Percentiles rank a stretch among this genome's conserved stretches.
phyloP scores from a whole-genome alignment of 2,113 vertebrate genomes.

The Pholis gunnellus region DNA sequence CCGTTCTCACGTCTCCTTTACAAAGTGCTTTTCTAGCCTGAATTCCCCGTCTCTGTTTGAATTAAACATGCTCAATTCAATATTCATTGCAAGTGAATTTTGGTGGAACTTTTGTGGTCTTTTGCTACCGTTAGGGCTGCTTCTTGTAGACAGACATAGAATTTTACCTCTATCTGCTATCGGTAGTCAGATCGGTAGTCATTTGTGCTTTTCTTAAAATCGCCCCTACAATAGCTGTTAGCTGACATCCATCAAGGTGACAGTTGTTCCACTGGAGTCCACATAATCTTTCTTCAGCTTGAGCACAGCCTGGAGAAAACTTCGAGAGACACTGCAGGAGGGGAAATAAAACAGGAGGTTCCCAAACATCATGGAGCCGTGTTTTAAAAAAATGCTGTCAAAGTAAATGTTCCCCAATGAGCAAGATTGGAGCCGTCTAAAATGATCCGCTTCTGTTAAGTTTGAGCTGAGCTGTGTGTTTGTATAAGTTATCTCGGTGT shows the following conservation, averaged over 20 bases:
- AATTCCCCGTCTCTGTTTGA: conserved; percentile 28
- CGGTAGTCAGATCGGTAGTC: background rate
- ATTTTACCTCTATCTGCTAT: conserved; percentile 17
- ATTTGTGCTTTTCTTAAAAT: conserved; percentile 55
- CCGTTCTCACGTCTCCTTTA: background rate
- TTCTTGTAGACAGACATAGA: background rate
- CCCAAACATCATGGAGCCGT: background rate
- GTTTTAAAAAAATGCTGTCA: background rate
- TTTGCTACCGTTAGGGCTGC: background rate
- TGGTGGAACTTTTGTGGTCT: conserved; percentile 45
- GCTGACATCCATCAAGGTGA: conserved; percentile 34
- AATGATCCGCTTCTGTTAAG: background rate
- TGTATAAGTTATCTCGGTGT: background rate
- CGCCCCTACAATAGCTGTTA: background rate
- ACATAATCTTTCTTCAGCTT: background rate
- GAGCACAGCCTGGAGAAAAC: conserved; percentile 13
- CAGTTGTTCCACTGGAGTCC: conserved; percentile 24
- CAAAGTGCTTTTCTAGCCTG: conserved; percentile 12
- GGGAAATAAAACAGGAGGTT: background rate
- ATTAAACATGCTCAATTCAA: conserved; percentile 62
- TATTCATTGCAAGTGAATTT: conserved; percentile 53
- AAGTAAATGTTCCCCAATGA: conserved; percentile 3
- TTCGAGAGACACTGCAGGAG: background rate
- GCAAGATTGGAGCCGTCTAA: background rate
- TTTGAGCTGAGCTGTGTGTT: conserved; percentile 12